Evolutionary conservation across 2,888 invertebrate species (phyloP), one percentile per base, ranked within the genome.

Genomic region (Molanna angustata): DNA sequence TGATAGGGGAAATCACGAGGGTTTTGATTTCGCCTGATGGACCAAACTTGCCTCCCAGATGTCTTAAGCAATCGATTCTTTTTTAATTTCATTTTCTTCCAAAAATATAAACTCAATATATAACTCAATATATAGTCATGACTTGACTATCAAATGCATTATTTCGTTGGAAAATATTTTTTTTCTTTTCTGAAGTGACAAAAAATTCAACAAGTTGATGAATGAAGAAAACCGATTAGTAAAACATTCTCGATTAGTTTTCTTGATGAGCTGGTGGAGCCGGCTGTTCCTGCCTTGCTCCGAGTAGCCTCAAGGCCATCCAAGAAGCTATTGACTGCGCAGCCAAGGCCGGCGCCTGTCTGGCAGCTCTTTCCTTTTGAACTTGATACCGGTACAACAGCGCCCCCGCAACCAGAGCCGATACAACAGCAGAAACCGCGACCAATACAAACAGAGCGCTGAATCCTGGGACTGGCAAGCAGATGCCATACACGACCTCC

Each of bases 401-500:
- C 1, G 90, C 85, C 1, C 91, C 92, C 2, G 93, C 93, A 0
- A 92, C 88, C 6, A 93, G 71, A 0, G 93, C 92, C 0, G 93
- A 90, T 2, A 91, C 86, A 1, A 93, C 89, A 0, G 93, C 91
- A 0, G 91, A 90, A 7, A 91, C 84, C 0, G 92, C 90, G 1
- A 92, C 90, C 11, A 92, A 81, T 46, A 93, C 89, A 71, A 94
- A 94, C 13, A 94, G 79, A 3, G 91, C 85, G 62, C 92, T 92
- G 68, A 94, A 94, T 19, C 91, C 90, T 0, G 91, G 86, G 18
- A 92, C 88, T 0, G 93, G 93, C 79, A 94, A 84, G 64, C 93
- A 94, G 46, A 94, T 90, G 21, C 93, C 93, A 68, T 94, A 94
- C 4, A 94, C 90, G 1, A 90, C 90, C 72, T 93, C 93, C 68